These are phyloP conservation scores for Limanda limanda DNA, from an alignment of 2,113 vertebrate genomes.

Conservation along the genomic window DNA sequence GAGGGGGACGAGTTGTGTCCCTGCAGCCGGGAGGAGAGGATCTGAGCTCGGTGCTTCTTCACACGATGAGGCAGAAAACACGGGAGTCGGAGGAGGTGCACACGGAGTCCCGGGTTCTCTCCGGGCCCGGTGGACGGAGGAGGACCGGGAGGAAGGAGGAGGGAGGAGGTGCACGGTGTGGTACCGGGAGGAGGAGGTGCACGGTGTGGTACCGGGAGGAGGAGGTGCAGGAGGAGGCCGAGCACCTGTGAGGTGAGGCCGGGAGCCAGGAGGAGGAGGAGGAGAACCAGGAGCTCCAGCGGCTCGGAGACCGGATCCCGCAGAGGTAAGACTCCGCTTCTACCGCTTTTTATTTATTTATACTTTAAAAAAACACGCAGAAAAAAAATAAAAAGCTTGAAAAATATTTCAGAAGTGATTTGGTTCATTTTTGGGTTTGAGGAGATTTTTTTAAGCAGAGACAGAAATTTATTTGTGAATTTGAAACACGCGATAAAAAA, in stretches of 20 bases:
- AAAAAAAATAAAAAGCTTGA: too few relatives aligned
- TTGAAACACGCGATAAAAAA: too few relatives aligned
- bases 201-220: constrained; percentile 8
- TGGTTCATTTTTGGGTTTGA: too few relatives aligned
- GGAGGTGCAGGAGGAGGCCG: not conserved
- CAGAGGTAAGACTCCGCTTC: too few relatives aligned
- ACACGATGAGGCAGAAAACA: constrained; percentile 82
- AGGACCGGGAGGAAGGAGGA: not conserved
- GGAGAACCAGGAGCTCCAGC: constrained; percentile 71
- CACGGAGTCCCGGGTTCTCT: constrained; percentile 61
- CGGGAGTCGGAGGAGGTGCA: constrained; percentile 29
- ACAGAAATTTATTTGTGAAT: too few relatives aligned
- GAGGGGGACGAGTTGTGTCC: constrained; percentile 80
- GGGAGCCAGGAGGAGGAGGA: constrained; percentile 74
- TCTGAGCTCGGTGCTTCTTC: constrained; percentile 80
- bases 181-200: not conserved
- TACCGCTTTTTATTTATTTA: too few relatives aligned
- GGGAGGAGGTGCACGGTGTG: constrained; percentile 6
- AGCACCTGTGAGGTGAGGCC: constrained; percentile 81
- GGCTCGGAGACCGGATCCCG: not conserved
- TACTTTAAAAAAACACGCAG: too few relatives aligned
- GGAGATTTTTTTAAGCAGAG: too few relatives aligned
- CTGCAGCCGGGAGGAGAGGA: constrained; percentile 79
- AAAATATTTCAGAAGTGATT: not conserved
- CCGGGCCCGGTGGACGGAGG: constrained; percentile 50